Evolutionary conservation across 2,888 invertebrate species (phyloP).

Genomic region (Nemurella pictetii): DNA sequence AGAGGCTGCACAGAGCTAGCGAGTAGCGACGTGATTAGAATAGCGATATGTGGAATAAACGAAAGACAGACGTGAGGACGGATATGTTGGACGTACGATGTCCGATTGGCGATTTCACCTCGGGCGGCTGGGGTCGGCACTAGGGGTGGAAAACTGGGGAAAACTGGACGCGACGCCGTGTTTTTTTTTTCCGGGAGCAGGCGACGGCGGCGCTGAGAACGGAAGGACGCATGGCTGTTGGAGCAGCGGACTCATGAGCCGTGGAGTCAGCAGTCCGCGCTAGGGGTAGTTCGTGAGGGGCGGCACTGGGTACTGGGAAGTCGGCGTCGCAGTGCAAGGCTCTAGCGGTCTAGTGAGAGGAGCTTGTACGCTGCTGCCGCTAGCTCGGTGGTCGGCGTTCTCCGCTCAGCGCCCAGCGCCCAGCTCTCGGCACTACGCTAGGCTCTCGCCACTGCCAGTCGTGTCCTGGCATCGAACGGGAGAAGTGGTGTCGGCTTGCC

Average conservation of each 20-base stretch:
- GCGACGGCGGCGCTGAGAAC: neutral
- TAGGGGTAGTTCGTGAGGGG: too few species aligned
- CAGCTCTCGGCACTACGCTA: neutral
- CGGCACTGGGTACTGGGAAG: too few species aligned
- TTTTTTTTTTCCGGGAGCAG: too few species aligned
- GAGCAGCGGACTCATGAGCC: neutral
- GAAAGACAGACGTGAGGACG: neutral
- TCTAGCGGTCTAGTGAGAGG: neutral
- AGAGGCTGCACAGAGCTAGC: neutral
- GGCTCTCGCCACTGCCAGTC: neutral
- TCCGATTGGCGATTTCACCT: neutral
- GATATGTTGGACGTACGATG: neutral
- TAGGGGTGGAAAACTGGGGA: neutral
- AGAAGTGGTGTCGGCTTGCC: neutral
- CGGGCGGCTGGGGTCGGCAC: neutral
- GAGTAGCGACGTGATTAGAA: neutral
- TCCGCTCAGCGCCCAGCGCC: neutral
- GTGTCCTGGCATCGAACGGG: neutral
- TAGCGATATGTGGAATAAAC: neutral
- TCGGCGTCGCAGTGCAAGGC: neutral
- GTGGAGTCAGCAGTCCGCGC: too few species aligned
- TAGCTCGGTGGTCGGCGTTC: neutral
- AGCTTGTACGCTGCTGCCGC: too few species aligned
- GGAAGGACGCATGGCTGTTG: too few species aligned
- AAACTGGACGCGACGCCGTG: neutral